Evolutionary conservation across 64 coral and sea anemone species (phyloP).

Genomic region (Actinia equina): DNA sequence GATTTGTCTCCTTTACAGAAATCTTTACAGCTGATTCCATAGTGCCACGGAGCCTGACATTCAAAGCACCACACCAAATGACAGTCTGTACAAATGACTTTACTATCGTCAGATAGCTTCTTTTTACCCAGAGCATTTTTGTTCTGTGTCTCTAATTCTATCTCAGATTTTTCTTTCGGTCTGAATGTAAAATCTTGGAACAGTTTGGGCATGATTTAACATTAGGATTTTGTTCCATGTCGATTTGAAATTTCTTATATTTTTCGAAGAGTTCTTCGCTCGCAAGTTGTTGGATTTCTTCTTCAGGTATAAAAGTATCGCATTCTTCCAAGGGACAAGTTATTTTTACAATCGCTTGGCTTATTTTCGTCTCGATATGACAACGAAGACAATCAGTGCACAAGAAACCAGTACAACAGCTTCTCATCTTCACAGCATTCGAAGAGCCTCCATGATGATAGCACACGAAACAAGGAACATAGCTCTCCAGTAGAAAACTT

Average conservation of each 20-base stretch:
- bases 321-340: conserved; percentile 77
- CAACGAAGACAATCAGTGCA: conserved; percentile 52
- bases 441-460: conserved; percentile 49
- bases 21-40: conserved; percentile 84
- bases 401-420: conserved; percentile 63
- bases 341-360: conserved; percentile 72
- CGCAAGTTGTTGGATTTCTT: conserved; percentile 49
- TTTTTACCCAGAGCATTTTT: conserved; percentile 32
- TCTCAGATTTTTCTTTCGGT: not conserved
- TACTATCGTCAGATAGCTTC: conserved; percentile 26
- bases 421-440: conserved; percentile 46
- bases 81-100: conserved; percentile 78
- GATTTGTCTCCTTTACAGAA: conserved; percentile 87
- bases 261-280: conserved; percentile 57
- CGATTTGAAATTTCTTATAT: conserved; percentile 73
- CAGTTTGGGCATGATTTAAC: conserved; percentile 87
- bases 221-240: conserved; percentile 64
- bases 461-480: conserved; percentile 79
- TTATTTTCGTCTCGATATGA: conserved; percentile 75
- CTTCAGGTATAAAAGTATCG: conserved; percentile 55
- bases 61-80: conserved; percentile 82
- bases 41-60: conserved; percentile 90
- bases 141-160: not conserved
- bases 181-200: conserved; percentile 65
- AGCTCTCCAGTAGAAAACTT: conserved; percentile 12